Conservation (phyloP, 2,888 invertebrate species). For the Fissipunctia ypsillon region DNA sequence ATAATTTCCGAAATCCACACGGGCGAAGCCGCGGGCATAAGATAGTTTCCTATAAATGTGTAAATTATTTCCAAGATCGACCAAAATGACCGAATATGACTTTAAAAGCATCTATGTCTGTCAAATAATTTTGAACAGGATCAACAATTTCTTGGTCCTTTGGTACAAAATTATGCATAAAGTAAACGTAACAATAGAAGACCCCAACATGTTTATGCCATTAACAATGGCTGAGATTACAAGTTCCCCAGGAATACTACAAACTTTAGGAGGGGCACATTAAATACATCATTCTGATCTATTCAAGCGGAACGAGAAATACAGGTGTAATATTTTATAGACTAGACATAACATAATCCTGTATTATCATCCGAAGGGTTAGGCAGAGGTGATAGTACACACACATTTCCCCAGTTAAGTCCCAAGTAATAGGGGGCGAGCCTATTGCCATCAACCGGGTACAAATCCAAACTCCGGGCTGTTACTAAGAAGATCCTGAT, state of each 20-base stretch:
- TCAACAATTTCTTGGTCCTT: conserved; percentile 1
- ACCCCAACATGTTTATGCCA: conserved; percentile 1
- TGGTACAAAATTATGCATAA: neutral
- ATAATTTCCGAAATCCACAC: no score
- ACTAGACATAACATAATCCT: neutral
- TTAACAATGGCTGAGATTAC: conserved; percentile 5
- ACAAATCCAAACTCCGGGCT: neutral
- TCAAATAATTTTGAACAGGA: neutral
- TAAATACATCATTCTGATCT: conserved; percentile 1
- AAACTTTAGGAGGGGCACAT: neutral
- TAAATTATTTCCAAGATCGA: neutral
- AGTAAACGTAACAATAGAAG: neutral
- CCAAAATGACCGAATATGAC: neutral
- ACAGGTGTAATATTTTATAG: conserved; percentile 20
- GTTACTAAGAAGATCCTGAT: neutral
- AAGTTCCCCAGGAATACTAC: neutral
- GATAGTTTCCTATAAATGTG: no score
- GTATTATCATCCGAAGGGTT: neutral
- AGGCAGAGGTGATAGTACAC: no score
- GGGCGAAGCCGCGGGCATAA: no score
- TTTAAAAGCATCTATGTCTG: neutral
- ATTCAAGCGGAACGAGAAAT: conserved; percentile 25
- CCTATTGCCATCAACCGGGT: no score
- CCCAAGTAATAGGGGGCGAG: neutral
- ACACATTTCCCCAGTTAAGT: neutral